Evolutionary conservation across 2,113 vertebrate species (phyloP), one percentile per base, ranked within the genome.

Genomic region (Pseudopipra pipra): DNA sequence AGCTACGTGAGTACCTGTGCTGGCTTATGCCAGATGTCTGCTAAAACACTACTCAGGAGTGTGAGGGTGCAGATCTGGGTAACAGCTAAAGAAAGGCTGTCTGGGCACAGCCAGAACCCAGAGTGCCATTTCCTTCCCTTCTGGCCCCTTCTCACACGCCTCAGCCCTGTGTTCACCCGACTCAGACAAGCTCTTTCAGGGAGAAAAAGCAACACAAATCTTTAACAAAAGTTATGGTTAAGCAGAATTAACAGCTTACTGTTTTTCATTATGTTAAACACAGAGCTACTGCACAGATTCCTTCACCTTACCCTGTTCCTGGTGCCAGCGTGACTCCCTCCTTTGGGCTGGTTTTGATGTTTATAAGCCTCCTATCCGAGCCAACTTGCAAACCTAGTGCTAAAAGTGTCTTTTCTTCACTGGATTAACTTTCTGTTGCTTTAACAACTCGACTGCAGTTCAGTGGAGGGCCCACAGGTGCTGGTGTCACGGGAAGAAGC

Each of bases 381-480:
- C 11, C 75, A 46, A 54, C 27, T 6, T 80, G 72, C 79, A 76
- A 74, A 35, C 14, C 43, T 20, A 14, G 10, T 28, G 76, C 65
- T 83, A 39, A 70, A 95, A 28, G 30, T 8, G 39, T 13, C 55
- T 41, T 76, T 54, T 82, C 71, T 84, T 37, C 52, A 30, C 43
- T 51, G 68, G 21, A 88, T 56, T 35, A 28, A 76, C 70, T 63
- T 73, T 49, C 85, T 63, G 30, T 20, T 73, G 43, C 72, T 93
- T 67, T 56, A 81, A 24, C 68, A 87, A 71, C 39, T 25, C 33
- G 20, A 28, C 55, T 93, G 54, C 20, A 78, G 31, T 28, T 85
- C 61, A 70, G 30, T n/a, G 27, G 39, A 96, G 89, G 13, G 56
- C 59, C 65, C 65, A 87, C 44, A 65, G 93, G 73, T 95, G 86